A percentile compares a stretch with the other conserved stretches of the same genome.
These are phyloP conservation scores for Corythornis vintsioides DNA, from an alignment of 2,113 vertebrate species.

Conservation along the genomic window DNA sequence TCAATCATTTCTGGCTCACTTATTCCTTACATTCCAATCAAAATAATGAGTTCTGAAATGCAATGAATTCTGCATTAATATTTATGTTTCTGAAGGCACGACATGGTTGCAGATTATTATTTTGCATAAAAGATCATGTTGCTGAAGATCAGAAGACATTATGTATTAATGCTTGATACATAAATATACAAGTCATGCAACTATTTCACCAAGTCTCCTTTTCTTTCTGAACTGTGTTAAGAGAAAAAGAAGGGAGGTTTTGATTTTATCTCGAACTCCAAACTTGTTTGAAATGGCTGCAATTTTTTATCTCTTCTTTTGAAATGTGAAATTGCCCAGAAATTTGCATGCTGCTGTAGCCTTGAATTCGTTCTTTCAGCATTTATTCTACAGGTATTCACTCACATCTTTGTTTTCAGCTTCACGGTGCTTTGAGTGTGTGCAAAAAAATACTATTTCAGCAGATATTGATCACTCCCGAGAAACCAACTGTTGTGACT, in stretches of 20 bases:
- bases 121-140: neutral
- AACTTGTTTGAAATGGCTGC: constrained; percentile 1
- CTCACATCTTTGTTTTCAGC: neutral
- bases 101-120: neutral
- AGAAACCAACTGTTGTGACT: neutral
- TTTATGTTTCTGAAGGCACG: neutral
- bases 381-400: neutral
- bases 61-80: neutral
- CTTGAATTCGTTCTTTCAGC: neutral
- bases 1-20: neutral
- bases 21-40: constrained; percentile 21
- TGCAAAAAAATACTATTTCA: neutral
- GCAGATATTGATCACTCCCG: neutral
- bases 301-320: neutral
- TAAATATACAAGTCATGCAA: neutral
- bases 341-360: neutral
- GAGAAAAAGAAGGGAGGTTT: neutral
- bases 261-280: constrained; percentile 18
- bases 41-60: neutral
- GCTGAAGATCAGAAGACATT: constrained; percentile 3
- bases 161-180: neutral
- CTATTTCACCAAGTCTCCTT: neutral
- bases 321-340: neutral
- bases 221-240: neutral
- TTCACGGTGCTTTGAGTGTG: neutral